A percentile compares a stretch with the other conserved stretches of the same genome.
These are phyloP conservation scores for Tribolium castaneum DNA, from an alignment of 1,140 invertebrate species.

Conservation along the genomic window DNA sequence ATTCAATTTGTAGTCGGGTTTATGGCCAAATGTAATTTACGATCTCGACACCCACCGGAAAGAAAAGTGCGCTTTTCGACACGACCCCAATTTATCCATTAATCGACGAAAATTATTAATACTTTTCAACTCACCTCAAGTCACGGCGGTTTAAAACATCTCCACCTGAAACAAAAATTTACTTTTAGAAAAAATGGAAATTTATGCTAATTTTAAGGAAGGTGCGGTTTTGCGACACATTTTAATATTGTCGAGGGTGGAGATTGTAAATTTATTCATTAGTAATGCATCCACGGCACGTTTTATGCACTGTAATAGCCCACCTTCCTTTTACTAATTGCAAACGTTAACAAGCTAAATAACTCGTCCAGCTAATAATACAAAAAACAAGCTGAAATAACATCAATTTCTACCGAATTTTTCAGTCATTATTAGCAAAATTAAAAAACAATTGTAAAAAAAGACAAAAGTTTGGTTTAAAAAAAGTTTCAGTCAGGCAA, in stretches of 20 bases:
- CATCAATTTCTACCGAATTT: no score
- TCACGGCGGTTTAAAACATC: not conserved
- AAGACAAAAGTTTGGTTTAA: no score
- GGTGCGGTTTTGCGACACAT: not conserved
- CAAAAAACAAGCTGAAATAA: no score
- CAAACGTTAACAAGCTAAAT: no score
- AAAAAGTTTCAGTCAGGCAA: no score
- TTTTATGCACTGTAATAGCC: not conserved
- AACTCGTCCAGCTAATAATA: no score
- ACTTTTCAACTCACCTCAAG: not conserved
- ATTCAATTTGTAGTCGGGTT: constrained; percentile 41
- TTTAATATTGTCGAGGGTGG: not conserved
- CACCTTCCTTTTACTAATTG: not conserved
- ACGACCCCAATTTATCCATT: not conserved
- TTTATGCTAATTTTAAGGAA: not conserved
- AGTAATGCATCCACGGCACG: not conserved
- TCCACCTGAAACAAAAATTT: not conserved
- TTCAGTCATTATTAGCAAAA: no score
- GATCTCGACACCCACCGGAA: not conserved
- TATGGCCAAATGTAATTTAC: constrained; percentile 36
- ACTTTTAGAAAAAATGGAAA: not conserved
- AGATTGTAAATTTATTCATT: not conserved
- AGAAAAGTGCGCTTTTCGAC: constrained; percentile 8
- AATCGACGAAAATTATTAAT: not conserved
- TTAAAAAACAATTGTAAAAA: no score